Conservation (phyloP, 2,113 vertebrate genomes). For the Oreochromis niloticus region DNA sequence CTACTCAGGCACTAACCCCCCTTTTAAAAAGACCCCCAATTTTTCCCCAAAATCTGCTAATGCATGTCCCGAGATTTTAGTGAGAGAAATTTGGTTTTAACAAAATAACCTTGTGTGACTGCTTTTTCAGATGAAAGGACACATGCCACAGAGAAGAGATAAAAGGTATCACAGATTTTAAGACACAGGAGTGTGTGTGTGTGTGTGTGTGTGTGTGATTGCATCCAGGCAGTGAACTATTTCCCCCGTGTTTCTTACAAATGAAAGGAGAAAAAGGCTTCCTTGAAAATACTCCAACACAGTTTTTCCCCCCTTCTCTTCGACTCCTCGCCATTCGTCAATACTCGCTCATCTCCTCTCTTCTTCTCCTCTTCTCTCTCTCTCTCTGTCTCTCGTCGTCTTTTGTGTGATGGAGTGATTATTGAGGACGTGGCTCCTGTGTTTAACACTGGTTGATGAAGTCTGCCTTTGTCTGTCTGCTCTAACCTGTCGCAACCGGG, state of each 20-base stretch:
- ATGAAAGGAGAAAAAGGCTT: constrained; percentile 17
- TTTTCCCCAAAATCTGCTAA: neutral
- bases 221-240: neutral
- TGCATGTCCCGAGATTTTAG: neutral
- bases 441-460: constrained; percentile 78
- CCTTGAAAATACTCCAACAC: constrained; percentile 8
- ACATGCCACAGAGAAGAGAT: neutral
- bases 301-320: neutral
- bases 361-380: neutral
- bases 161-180: neutral
- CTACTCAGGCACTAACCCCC: neutral
- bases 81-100: neutral
- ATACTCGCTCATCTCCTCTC: constrained; percentile 1
- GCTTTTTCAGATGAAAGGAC: neutral
- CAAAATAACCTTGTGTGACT: neutral
- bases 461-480: constrained; percentile 75
- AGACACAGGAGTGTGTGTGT: neutral
- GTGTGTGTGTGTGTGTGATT: neutral
- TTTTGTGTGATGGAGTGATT: constrained; percentile 74
- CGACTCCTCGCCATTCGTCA: neutral
- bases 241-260: neutral
- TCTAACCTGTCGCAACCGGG: constrained; percentile 77
- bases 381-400: constrained; percentile 7
- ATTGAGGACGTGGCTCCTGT: constrained; percentile 72
- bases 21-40: neutral